phyloP scores from a whole-genome alignment of 2,797 vertebrate species.

The Echeneis naucrates region DNA sequence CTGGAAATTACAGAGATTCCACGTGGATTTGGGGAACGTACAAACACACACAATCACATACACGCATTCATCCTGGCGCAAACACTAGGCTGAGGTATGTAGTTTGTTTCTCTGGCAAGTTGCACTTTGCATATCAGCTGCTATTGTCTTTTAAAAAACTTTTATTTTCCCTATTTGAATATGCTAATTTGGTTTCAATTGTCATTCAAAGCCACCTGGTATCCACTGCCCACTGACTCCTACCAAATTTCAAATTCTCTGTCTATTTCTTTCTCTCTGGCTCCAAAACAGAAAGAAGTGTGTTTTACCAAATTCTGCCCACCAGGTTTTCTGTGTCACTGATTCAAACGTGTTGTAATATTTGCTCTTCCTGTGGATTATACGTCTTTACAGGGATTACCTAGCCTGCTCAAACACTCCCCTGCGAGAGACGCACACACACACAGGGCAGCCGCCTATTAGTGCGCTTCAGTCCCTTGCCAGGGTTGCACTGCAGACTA shows the following conservation, averaged over 20 bases:
- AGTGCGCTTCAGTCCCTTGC: constrained; percentile 32
- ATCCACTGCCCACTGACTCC: constrained; percentile 60
- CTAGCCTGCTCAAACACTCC: constrained; percentile 76
- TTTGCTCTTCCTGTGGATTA: constrained; percentile 85
- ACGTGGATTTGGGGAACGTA: constrained; percentile 43
- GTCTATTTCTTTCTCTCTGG: constrained; percentile 18
- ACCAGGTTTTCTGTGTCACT: constrained; percentile 60
- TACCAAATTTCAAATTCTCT: constrained; percentile 45
- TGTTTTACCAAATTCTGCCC: constrained; percentile 46
- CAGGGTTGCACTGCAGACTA: constrained; percentile 7
- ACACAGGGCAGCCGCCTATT: constrained; percentile 39
- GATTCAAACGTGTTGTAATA: constrained; percentile 74
- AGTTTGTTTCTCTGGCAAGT: constrained; percentile 64
- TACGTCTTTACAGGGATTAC: constrained; percentile 84
- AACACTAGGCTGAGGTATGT: constrained; percentile 58
- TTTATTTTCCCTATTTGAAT: constrained; percentile 81
- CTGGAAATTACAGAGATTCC: constrained; percentile 66
- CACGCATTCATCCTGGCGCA: constrained; percentile 45
- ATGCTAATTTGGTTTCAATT: constrained; percentile 80
- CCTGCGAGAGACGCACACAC: constrained; percentile 38
- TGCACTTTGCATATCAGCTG: constrained; percentile 73
- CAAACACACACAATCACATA: constrained; percentile 23
- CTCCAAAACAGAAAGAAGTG: constrained; percentile 32
- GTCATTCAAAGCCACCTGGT: constrained; percentile 83
- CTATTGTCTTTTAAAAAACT: constrained; percentile 81